These are phyloP conservation scores for Crenichthys baileyi DNA, from an alignment of 2,797 vertebrate species.

Conservation along the genomic window DNA sequence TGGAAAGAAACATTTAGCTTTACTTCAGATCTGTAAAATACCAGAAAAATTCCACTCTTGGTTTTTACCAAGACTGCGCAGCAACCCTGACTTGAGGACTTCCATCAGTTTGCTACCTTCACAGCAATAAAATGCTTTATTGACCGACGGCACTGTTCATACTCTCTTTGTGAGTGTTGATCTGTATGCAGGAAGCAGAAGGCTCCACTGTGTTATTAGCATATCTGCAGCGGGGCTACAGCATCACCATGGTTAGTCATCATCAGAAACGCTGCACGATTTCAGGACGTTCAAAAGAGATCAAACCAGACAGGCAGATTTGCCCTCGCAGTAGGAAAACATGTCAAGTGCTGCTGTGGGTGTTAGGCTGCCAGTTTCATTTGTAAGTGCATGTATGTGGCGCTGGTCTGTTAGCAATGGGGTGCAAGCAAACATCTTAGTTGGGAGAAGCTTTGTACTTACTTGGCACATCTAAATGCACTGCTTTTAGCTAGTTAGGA, in stretches of 20 bases:
- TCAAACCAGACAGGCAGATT: slow-evolving; percentile 6
- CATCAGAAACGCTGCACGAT: neutral
- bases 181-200: slow-evolving; percentile 5
- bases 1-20: neutral
- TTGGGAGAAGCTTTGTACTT: neutral
- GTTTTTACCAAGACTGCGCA: neutral
- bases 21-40: neutral
- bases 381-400: neutral
- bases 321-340: slow-evolving; percentile 3
- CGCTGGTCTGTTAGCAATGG: neutral
- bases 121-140: neutral
- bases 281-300: slow-evolving; percentile 3
- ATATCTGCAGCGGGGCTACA: slow-evolving; percentile 2
- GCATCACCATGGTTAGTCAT: slow-evolving; percentile 3
- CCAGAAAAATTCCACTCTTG: neutral
- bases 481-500: too few species aligned
- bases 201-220: neutral
- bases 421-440: neutral
- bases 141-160: neutral
- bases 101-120: neutral
- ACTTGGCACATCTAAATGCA: neutral
- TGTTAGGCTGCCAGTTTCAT: neutral
- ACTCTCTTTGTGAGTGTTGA: neutral
- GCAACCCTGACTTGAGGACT: neutral
- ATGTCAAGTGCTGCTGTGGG: slow-evolving; percentile 2